Percentiles rank a stretch among this genome's conserved stretches.
Evolutionary conservation across 2,888 invertebrate species (phyloP).

Genomic region (Tillus elongatus): DNA sequence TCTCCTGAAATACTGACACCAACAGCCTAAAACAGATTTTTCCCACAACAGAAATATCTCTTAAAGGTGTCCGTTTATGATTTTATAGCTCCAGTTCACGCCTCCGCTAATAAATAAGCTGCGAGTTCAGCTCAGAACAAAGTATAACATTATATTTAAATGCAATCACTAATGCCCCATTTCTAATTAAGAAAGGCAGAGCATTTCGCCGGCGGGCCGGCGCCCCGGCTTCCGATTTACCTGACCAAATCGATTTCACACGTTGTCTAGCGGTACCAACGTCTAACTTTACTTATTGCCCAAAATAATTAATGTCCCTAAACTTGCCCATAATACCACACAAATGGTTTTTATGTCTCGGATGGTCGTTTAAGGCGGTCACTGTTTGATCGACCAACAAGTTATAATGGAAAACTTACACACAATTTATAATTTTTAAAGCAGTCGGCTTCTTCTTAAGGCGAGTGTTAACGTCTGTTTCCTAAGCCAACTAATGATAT

Average conservation of each 20-base stretch:
- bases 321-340: conserved; percentile 20
- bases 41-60: no score
- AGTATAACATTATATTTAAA: no score
- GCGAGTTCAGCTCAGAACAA: no score
- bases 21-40: no score
- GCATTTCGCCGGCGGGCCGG: conserved; percentile 34
- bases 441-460: no score
- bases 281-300: conserved; percentile 13
- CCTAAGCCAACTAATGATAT: no score
- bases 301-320: conserved; percentile 24
- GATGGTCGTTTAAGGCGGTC: conserved; percentile 3
- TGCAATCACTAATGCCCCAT: no score
- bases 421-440: neutral
- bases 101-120: no score
- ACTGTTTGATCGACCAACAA: conserved; percentile 4
- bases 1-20: no score
- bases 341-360: conserved; percentile 24
- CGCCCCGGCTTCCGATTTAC: conserved; percentile 37
- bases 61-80: no score
- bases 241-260: conserved; percentile 37
- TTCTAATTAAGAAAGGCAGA: conserved; percentile 34
- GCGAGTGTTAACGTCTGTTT: no score
- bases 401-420: conserved; percentile 3
- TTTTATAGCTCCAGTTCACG: no score
- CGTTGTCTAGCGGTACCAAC: conserved; percentile 29